phyloP scores from a whole-genome alignment of 2,888 invertebrate species.

The Antheraea yamamai region DNA sequence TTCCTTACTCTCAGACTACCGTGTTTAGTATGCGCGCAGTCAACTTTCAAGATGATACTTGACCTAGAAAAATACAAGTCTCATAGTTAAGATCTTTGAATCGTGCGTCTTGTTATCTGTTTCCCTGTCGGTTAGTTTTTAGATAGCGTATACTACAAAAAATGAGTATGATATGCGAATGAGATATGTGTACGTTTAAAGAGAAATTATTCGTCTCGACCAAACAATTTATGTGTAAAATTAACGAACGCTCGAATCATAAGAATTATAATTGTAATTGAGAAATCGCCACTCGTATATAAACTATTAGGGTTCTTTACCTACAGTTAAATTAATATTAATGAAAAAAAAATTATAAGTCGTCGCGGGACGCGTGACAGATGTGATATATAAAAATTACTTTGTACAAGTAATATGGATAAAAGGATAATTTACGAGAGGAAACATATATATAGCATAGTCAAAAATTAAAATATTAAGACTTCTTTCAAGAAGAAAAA shows the following conservation, averaged over 20 bases:
- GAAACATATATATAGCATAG: too few relatives aligned
- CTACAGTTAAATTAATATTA: too few relatives aligned
- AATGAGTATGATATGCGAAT: background rate
- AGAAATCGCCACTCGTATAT: background rate
- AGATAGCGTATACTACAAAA: background rate
- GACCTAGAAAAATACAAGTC: constrained; percentile 49
- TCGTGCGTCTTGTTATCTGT: constrained; percentile 6
- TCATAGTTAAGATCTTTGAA: constrained; percentile 4
- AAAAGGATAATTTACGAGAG: too few relatives aligned
- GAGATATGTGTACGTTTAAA: background rate
- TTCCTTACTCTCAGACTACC: constrained; percentile 52
- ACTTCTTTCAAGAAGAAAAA: too few relatives aligned
- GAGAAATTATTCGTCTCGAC: background rate
- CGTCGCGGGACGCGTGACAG: too few relatives aligned
- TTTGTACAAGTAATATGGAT: too few relatives aligned
- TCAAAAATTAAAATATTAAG: too few relatives aligned
- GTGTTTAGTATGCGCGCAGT: constrained; percentile 50
- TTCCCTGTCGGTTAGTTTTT: background rate
- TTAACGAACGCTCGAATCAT: background rate
- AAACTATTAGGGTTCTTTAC: background rate
- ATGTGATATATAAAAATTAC: too few relatives aligned
- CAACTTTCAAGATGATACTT: constrained; percentile 59
- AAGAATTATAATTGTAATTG: background rate
- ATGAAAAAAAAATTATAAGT: too few relatives aligned
- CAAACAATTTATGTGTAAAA: background rate